Evolutionary conservation across 2,888 invertebrate species (phyloP).

Genomic region (Dasysyrphus tricinctus): DNA sequence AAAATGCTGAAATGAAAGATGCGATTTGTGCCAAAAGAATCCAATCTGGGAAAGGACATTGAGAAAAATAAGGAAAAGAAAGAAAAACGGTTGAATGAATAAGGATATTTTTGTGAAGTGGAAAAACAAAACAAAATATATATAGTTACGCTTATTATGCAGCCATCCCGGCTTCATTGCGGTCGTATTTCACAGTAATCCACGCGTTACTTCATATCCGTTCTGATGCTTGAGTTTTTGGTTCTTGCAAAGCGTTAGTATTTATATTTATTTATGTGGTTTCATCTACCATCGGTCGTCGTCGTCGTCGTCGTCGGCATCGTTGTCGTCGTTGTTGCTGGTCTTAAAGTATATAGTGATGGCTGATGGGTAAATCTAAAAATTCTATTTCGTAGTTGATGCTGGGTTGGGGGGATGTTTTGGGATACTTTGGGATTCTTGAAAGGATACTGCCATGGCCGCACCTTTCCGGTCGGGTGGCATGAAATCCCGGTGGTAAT

Average conservation of each 20-base stretch:
- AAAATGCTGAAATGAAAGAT: conserved; percentile 41
- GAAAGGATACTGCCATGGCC: conserved; percentile 35
- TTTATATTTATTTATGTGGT: conserved; percentile 68
- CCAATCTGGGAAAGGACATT: conserved; percentile 37
- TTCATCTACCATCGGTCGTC: conserved; percentile 13
- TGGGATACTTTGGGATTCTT: conserved; percentile 30
- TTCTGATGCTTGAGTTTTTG: conserved; percentile 72
- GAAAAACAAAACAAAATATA: conserved; percentile 48
- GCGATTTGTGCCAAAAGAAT: conserved; percentile 59
- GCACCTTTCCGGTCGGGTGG: conserved; percentile 47
- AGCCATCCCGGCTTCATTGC: conserved; percentile 69
- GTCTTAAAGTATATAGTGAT: neutral
- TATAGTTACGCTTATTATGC: conserved; percentile 35
- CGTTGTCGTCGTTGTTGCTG: neutral
- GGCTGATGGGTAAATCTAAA: conserved; percentile 31
- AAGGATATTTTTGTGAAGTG: conserved; percentile 18
- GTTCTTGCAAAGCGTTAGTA: conserved; percentile 60
- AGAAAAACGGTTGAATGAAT: conserved; percentile 4
- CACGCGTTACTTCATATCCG: conserved; percentile 74
- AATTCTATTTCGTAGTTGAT: conserved; percentile 38
- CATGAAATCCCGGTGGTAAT: conserved; percentile 53
- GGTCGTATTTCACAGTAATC: conserved; percentile 75
- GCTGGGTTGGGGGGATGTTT: conserved; percentile 1
- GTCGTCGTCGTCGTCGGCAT: neutral
- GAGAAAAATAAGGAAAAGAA: conserved; percentile 13